phyloP scores from a whole-genome alignment of 2,888 invertebrate species.

The Deroplatys truncata region DNA sequence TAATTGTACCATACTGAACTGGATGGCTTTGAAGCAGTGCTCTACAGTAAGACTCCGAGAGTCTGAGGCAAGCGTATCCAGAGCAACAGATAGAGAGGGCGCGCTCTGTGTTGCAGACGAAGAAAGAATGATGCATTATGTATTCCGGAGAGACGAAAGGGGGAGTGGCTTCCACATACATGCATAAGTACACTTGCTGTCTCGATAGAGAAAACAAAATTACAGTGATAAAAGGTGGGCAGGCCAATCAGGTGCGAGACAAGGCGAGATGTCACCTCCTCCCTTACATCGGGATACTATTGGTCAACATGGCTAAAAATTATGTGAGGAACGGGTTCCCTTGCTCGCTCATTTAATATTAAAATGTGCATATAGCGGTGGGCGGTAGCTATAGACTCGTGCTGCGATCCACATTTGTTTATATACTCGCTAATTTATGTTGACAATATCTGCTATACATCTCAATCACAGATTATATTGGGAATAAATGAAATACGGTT shows the following conservation, averaged over 20 bases:
- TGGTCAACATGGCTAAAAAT: not conserved
- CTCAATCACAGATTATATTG: no score
- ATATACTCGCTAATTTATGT: no score
- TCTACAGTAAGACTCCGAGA: no score
- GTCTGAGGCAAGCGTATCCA: not conserved
- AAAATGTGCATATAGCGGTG: not conserved
- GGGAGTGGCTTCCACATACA: not conserved
- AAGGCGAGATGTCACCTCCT: conserved; percentile 8
- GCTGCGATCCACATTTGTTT: no score
- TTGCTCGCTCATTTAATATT: not conserved
- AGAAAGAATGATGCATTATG: not conserved
- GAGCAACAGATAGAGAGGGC: not conserved
- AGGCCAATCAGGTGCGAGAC: not conserved
- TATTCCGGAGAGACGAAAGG: not conserved
- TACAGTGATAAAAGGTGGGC: not conserved
- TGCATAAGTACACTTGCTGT: conserved; percentile 11
- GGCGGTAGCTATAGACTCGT: no score
- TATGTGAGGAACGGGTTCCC: not conserved
- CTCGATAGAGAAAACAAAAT: not conserved
- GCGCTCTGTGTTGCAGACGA: not conserved
- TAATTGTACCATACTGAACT: no score
- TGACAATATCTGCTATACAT: no score
- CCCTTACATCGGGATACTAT: conserved; percentile 1
- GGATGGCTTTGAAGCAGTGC: no score
- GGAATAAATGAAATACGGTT: no score